Evolutionary conservation across 1,140 invertebrate genomes (phyloP).

Genomic region (Eubasilissa regina): DNA sequence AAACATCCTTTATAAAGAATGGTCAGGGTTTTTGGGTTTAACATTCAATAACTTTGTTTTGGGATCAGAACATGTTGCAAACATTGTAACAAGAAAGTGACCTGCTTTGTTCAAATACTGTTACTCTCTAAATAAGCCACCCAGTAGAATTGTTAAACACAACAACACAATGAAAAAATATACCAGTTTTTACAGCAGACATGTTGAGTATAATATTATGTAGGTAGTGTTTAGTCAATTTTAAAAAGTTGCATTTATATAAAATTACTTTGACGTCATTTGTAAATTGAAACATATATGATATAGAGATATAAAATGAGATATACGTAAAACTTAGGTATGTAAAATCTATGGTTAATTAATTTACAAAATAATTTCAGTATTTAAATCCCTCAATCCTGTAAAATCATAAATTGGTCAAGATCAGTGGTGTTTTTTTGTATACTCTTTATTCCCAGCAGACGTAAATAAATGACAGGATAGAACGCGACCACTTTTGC

Average conservation of each 20-base stretch:
- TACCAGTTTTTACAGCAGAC: neutral
- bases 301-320: no score
- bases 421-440: no score
- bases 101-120: slow-evolving; percentile 15
- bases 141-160: neutral
- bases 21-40: slow-evolving; percentile 40
- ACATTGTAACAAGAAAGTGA: slow-evolving; percentile 41
- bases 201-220: neutral
- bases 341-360: no score
- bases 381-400: no score
- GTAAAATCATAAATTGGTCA: neutral
- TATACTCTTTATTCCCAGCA: no score
- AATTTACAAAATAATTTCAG: no score
- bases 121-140: slow-evolving; percentile 1
- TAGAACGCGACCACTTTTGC: no score
- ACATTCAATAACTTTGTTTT: neutral
- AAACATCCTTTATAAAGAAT: slow-evolving; percentile 58
- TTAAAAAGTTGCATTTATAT: neutral
- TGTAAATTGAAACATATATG: neutral
- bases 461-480: no score
- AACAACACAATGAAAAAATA: neutral
- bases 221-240: no score
- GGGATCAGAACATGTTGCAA: slow-evolving; percentile 37
- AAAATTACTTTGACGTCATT: neutral
- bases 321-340: no score